Conservation (phyloP, 1,140 invertebrate species). For the Coelopa frigida region DNA sequence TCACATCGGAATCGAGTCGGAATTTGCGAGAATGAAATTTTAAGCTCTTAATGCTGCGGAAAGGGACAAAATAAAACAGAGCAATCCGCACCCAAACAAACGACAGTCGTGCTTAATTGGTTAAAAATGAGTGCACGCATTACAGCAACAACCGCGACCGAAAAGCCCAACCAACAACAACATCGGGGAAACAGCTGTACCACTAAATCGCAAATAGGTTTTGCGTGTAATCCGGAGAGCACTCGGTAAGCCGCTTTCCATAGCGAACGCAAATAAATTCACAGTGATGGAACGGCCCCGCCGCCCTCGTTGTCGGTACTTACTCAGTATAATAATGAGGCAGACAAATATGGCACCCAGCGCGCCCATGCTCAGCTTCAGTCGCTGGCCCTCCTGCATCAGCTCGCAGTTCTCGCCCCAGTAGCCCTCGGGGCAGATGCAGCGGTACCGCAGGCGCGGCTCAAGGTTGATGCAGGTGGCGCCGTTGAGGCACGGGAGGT, state of each 20-base stretch:
- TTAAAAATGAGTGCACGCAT: too few relatives aligned
- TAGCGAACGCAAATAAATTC: not conserved
- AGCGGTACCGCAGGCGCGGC: constrained; percentile 49
- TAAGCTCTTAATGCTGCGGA: too few relatives aligned
- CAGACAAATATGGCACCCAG: constrained; percentile 56
- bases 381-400: constrained; percentile 53
- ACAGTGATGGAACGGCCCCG: not conserved
- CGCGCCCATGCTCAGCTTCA: constrained; percentile 55
- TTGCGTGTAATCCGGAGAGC: too few relatives aligned
- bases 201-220: too few relatives aligned
- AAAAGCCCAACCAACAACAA: too few relatives aligned
- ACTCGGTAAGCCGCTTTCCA: not conserved
- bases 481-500: constrained; percentile 56
- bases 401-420: constrained; percentile 60
- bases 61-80: too few relatives aligned
- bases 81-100: too few relatives aligned
- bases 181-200: too few relatives aligned
- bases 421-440: constrained; percentile 54
- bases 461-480: constrained; percentile 53
- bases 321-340: constrained; percentile 56
- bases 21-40: too few relatives aligned
- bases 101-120: too few relatives aligned
- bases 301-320: constrained; percentile 35
- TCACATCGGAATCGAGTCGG: too few relatives aligned
- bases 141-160: too few relatives aligned